A percentile compares a stretch with the other conserved stretches of the same genome.
Evolutionary conservation across 2,113 vertebrate genomes (phyloP).

Genomic region (Tauraco erythrolophus): DNA sequence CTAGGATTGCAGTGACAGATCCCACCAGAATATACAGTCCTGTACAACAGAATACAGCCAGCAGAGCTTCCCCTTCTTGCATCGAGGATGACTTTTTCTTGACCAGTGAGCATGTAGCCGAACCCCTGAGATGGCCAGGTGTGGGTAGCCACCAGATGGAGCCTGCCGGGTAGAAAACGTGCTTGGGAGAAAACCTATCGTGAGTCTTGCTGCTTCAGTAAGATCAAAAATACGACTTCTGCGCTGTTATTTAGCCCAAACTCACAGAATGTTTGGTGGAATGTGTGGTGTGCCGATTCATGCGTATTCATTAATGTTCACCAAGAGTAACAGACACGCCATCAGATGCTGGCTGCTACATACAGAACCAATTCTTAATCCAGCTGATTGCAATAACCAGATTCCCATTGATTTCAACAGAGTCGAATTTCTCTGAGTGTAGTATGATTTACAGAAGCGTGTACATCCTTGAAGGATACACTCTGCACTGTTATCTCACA

Average conservation of each 20-base stretch:
- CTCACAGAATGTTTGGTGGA: not conserved
- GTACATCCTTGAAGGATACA: not conserved
- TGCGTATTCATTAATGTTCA: rapidly evolving
- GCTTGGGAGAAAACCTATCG: not conserved
- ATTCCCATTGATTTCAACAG: not conserved
- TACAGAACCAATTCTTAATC: not conserved
- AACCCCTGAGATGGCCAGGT: not conserved
- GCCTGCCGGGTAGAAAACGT: not conserved
- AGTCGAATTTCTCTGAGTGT: rapidly evolving
- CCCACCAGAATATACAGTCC: not conserved
- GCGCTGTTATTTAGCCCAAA: not conserved
- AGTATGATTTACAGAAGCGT: rapidly evolving
- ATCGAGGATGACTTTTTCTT: not conserved
- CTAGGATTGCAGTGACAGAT: not conserved
- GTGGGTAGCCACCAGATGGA: constrained; percentile 35
- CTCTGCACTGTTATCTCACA: not conserved
- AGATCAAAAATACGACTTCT: not conserved
- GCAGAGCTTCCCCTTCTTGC: not conserved
- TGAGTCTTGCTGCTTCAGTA: not conserved
- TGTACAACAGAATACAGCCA: not conserved
- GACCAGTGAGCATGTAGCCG: rapidly evolving
- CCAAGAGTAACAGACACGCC: not conserved
- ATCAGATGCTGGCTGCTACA: not conserved
- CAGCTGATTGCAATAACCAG: not conserved
- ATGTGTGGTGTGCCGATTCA: not conserved